Conservation (phyloP, 2,888 invertebrate species). For the Phania funesta region DNA sequence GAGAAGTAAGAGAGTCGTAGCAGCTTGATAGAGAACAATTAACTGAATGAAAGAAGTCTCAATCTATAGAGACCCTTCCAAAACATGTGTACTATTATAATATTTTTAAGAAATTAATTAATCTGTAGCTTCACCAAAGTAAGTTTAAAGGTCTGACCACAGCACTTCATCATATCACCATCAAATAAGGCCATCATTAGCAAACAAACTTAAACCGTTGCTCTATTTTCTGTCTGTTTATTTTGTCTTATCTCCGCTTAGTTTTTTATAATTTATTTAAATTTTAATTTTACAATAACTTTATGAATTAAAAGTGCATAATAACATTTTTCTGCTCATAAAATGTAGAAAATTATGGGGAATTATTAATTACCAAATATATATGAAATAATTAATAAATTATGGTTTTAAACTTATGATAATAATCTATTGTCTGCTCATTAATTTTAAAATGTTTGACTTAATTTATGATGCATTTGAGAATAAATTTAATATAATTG, state of each 20-base stretch:
- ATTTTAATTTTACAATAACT: slow-evolving; percentile 9
- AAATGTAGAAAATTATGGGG: slow-evolving; percentile 47
- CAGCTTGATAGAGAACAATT: too few relatives aligned
- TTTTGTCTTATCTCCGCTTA: slow-evolving; percentile 10
- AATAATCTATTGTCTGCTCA: slow-evolving; percentile 37
- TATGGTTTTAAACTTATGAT: slow-evolving; percentile 45
- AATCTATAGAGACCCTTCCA: too few relatives aligned
- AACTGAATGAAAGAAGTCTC: too few relatives aligned
- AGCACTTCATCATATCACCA: slow-evolving; percentile 53
- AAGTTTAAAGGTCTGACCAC: slow-evolving; percentile 78
- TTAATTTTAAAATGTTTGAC: slow-evolving; percentile 36
- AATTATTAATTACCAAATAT: slow-evolving; percentile 18
- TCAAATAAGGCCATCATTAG: slow-evolving; percentile 71
- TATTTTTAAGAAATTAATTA: not conserved
- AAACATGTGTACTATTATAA: too few relatives aligned
- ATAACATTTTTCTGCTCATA: slow-evolving; percentile 22
- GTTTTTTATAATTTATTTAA: not conserved
- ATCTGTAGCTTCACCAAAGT: slow-evolving; percentile 26
- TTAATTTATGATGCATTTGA: slow-evolving; percentile 42
- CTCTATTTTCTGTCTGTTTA: not conserved
- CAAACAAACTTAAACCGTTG: slow-evolving; percentile 77
- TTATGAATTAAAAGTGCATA: slow-evolving; percentile 50
- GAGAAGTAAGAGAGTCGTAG: too few relatives aligned
- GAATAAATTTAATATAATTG: slow-evolving; percentile 23
- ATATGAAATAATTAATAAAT: slow-evolving; percentile 32